A percentile compares a stretch with the other conserved stretches of the same genome.
phyloP scores from a whole-genome alignment of 2,888 invertebrate species.

The Scelioninae gen. 2 region DNA sequence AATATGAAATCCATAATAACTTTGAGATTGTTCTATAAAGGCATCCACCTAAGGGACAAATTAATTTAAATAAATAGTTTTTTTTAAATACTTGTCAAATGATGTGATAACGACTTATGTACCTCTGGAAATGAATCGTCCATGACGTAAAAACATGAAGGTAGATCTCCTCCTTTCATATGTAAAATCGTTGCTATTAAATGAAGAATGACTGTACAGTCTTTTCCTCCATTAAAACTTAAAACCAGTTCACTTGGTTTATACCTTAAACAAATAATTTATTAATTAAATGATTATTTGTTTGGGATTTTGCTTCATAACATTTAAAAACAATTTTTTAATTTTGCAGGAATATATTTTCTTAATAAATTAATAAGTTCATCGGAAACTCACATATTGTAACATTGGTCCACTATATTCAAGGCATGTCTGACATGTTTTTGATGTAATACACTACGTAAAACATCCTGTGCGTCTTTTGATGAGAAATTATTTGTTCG shows the following conservation, averaged over 20 bases:
- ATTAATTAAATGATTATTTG: background rate
- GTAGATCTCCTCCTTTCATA: slow-evolving; percentile 74
- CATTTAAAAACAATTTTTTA: no score
- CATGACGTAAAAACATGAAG: slow-evolving; percentile 88
- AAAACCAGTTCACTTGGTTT: slow-evolving; percentile 87
- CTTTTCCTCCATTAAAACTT: slow-evolving; percentile 99
- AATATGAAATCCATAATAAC: slow-evolving; percentile 85
- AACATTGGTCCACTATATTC: slow-evolving; percentile 69
- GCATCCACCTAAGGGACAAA: slow-evolving; percentile 78
- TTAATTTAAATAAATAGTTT: background rate
- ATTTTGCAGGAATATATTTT: no score
- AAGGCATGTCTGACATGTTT: slow-evolving; percentile 66
- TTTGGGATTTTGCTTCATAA: background rate
- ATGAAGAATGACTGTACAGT: slow-evolving; percentile 94
- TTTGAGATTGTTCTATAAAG: slow-evolving; percentile 85
- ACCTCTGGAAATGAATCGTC: slow-evolving; percentile 88
- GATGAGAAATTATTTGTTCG: slow-evolving; percentile 61
- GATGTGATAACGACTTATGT: no score
- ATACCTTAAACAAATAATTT: slow-evolving; percentile 76
- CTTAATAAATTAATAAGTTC: slow-evolving; percentile 7
- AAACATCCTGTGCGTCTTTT: slow-evolving; percentile 64
- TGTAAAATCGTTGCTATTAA: slow-evolving; percentile 78
- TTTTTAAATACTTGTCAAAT: background rate
- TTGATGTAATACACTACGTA: slow-evolving; percentile 61
- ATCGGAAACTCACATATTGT: slow-evolving; percentile 66